Conservation (phyloP, 2,113 vertebrate species). For the Carassius auratus region DNA sequence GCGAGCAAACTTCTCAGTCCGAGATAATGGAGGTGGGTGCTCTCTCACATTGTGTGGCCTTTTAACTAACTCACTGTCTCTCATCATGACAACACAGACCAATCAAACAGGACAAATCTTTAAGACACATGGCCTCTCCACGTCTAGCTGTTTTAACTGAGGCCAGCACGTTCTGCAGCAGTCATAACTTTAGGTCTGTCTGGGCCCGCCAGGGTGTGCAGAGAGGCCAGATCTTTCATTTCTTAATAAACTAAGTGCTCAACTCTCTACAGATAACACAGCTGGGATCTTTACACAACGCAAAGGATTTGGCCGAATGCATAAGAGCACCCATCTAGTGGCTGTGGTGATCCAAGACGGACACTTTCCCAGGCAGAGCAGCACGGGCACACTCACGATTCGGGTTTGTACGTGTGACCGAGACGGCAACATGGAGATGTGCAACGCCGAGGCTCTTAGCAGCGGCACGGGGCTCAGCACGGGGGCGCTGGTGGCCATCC, state of each 20-base stretch:
- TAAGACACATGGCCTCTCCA: background rate
- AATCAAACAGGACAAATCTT: conserved; percentile 7
- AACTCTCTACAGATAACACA: conserved; percentile 86
- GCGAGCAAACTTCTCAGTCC: conserved; percentile 88
- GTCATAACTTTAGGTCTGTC: conserved; percentile 5
- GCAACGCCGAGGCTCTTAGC: conserved; percentile 85
- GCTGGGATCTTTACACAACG: conserved; percentile 86
- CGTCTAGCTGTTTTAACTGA: conserved; percentile 8
- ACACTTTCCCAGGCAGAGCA: conserved; percentile 89
- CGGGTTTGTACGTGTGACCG: conserved; percentile 90
- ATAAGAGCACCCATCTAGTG: conserved; percentile 85
- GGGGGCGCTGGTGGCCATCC: conserved; percentile 90
- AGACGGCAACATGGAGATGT: conserved; percentile 88
- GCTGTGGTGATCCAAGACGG: conserved; percentile 90
- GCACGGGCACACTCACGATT: conserved; percentile 91
- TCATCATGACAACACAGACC: conserved; percentile 22
- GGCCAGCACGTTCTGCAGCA: background rate
- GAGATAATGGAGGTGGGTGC: conserved; percentile 88
- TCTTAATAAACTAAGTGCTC: background rate
- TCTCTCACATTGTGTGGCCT: conserved; percentile 8
- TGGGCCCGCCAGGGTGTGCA: background rate
- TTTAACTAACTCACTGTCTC: conserved; percentile 30
- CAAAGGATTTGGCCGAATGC: conserved; percentile 83
- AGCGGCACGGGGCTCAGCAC: conserved; percentile 91
- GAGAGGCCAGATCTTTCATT: background rate